Conservation (phyloP, 2,888 invertebrate genomes). For the Trichogramma evanescens region DNA sequence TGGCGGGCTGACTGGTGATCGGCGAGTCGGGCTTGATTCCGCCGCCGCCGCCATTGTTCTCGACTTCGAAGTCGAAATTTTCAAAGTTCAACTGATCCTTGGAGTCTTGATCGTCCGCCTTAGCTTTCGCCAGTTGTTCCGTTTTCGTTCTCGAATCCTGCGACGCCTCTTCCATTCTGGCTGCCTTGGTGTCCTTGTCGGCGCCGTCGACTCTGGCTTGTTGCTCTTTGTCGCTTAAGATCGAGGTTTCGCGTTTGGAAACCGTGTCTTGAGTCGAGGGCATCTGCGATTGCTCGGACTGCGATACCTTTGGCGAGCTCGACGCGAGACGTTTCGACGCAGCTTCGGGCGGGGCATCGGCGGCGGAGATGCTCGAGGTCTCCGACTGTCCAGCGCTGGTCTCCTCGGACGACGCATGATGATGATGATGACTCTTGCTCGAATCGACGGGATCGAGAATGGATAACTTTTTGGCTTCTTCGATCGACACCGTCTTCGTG, state of each 20-base stretch:
- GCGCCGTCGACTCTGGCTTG: neutral
- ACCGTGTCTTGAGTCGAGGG: neutral
- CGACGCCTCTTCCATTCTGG: conserved; percentile 6
- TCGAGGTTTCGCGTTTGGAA: neutral
- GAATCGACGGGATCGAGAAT: conserved; percentile 7
- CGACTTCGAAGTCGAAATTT: conserved; percentile 42
- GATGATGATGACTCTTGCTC: neutral
- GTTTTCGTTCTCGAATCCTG: neutral
- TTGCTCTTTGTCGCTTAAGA: neutral
- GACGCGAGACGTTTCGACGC: neutral
- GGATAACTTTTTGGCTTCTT: conserved; percentile 9
- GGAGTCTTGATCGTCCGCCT: conserved; percentile 5
- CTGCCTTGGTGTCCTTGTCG: neutral
- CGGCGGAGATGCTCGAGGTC: neutral
- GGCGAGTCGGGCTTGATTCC: conserved; percentile 44
- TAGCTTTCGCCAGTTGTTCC: conserved; percentile 6
- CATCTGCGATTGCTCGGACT: neutral
- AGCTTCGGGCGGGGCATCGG: conserved; percentile 2
- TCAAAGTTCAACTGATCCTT: conserved; percentile 41
- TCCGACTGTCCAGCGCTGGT: conserved; percentile 6
- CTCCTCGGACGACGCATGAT: neutral
- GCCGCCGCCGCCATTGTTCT: conserved; percentile 26
- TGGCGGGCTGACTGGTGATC: conserved; percentile 41
- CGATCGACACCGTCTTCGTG: conserved; percentile 8
- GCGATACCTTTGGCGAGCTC: neutral